A percentile compares a stretch with the other conserved stretches of the same genome.
These are phyloP conservation scores for Dasypolia templi DNA, from an alignment of 2,888 invertebrate genomes.

Conservation along the genomic window DNA sequence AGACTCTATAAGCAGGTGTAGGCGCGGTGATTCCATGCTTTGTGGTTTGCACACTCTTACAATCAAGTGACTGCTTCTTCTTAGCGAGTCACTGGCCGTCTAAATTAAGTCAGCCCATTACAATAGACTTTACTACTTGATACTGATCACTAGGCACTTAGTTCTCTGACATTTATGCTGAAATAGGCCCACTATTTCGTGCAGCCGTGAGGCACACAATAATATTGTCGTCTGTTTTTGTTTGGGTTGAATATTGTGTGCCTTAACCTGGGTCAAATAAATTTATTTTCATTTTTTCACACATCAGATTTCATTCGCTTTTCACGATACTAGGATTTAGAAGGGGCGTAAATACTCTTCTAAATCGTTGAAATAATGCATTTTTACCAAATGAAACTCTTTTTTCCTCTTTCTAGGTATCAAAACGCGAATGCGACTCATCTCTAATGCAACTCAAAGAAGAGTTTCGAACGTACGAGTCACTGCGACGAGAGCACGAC, in stretches of 20 bases:
- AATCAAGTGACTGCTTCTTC: not conserved
- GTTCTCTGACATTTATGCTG: no score
- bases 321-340: not conserved
- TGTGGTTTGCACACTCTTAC: not conserved
- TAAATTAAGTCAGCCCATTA: not conserved
- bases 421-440: conserved; percentile 98
- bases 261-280: no score
- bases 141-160: no score
- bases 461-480: conserved; percentile 98
- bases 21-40: not conserved
- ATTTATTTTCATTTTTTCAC: no score
- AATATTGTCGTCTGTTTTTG: no score
- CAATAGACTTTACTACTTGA: not conserved
- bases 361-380: not conserved
- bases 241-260: no score
- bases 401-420: conserved; percentile 91
- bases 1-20: not conserved
- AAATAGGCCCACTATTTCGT: no score
- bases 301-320: not conserved
- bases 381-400: not conserved
- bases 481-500: conserved; percentile 98
- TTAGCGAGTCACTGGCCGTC: not conserved
- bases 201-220: no score
- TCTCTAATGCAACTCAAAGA: conserved; percentile 99
- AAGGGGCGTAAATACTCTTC: no score